These are phyloP conservation scores for Sylvietta virens DNA, from an alignment of 2,113 vertebrate genomes.

Conservation along the genomic window DNA sequence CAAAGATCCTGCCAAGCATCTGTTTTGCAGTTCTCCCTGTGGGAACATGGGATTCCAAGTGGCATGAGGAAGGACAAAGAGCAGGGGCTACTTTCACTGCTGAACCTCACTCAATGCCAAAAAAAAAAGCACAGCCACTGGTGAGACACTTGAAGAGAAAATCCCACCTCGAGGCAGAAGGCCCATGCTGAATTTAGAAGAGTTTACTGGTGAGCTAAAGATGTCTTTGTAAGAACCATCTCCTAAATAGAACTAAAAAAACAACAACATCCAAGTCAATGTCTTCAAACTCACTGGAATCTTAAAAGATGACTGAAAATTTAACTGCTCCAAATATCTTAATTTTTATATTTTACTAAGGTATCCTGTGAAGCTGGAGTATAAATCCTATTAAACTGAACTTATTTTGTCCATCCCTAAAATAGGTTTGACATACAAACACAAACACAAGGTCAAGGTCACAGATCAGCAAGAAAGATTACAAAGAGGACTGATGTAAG, in stretches of 20 bases:
- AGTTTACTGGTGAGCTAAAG: not conserved
- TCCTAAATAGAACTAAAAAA: not conserved
- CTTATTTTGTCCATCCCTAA: slow-evolving; percentile 51
- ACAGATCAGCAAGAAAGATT: slow-evolving; percentile 78
- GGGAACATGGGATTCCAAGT: fast-evolving
- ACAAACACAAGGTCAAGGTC: slow-evolving; percentile 90
- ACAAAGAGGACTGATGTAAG: slow-evolving; percentile 82
- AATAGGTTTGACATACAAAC: slow-evolving; percentile 74
- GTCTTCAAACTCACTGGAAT: not conserved
- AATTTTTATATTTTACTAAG: not conserved
- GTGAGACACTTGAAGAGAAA: not conserved
- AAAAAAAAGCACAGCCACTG: not conserved
- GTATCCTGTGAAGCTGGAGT: not conserved
- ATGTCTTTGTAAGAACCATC: not conserved
- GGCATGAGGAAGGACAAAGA: not conserved
- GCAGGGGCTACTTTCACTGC: not conserved
- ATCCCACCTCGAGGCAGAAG: not conserved
- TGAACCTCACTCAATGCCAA: fast-evolving
- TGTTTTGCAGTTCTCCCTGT: not conserved
- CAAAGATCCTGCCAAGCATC: fast-evolving
- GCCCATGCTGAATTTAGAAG: not conserved
- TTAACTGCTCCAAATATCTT: not conserved
- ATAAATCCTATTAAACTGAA: slow-evolving; percentile 63
- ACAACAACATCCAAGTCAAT: not conserved
- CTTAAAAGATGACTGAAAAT: not conserved